phyloP scores from a whole-genome alignment of 2,888 invertebrate species.

The Creontiades dilutus region DNA sequence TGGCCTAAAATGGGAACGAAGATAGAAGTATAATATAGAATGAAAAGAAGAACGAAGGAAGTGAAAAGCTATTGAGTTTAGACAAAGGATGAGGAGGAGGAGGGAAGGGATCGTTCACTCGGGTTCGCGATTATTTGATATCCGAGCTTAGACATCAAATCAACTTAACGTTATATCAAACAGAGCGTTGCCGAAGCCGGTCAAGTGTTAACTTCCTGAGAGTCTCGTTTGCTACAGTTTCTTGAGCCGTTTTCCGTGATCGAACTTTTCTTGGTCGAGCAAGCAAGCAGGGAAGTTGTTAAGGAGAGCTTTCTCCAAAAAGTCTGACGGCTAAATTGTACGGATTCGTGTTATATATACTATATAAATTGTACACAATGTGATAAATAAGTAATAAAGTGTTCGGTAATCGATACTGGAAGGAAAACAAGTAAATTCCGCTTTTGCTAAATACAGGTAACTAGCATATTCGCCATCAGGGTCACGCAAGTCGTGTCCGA shows the following conservation, averaged over 20 bases:
- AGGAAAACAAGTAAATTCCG: no score
- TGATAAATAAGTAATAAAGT: no score
- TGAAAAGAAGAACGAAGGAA: conserved; percentile 7
- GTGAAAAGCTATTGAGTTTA: conserved; percentile 40
- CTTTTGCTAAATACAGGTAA: no score
- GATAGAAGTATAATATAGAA: conserved; percentile 22
- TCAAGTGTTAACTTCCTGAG: conserved; percentile 64
- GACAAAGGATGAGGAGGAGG: neutral
- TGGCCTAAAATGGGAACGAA: neutral
- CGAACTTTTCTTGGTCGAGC: neutral
- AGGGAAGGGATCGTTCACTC: conserved; percentile 23
- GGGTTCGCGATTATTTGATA: conserved; percentile 64
- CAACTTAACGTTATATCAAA: conserved; percentile 65
- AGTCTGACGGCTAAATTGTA: no score
- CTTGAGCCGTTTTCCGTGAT: conserved; percentile 34
- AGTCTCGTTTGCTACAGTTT: conserved; percentile 54
- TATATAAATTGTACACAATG: no score
- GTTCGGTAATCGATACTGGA: no score
- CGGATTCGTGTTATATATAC: no score
- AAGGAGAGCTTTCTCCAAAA: no score
- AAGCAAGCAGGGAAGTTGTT: neutral
- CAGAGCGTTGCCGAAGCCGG: conserved; percentile 64
- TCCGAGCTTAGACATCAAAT: conserved; percentile 63
- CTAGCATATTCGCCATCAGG: no score
- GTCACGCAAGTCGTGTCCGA: no score